These are phyloP conservation scores for Tetropium fuscum DNA, from an alignment of 2,888 invertebrate species.

Conservation along the genomic window DNA sequence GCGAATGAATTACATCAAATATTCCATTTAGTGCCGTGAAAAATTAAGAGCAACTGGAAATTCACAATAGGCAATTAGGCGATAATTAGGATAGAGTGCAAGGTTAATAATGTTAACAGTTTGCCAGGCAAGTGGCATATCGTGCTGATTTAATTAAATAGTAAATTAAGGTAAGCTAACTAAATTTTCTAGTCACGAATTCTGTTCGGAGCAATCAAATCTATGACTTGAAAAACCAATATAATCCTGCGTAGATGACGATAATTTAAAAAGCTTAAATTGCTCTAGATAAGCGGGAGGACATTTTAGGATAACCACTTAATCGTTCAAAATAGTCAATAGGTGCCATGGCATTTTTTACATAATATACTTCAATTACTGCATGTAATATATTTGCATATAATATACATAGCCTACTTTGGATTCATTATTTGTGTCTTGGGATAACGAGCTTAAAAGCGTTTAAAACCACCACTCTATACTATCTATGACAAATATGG, in stretches of 20 bases:
- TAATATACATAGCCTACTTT: too few species aligned
- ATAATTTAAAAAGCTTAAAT: too few species aligned
- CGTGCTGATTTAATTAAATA: slow-evolving; percentile 4
- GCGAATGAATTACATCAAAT: background rate
- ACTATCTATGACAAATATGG: too few species aligned
- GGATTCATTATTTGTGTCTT: too few species aligned
- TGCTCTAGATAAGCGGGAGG: too few species aligned
- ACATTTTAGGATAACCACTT: too few species aligned
- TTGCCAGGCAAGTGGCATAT: background rate
- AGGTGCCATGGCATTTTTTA: too few species aligned
- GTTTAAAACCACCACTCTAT: too few species aligned
- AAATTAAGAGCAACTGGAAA: slow-evolving; percentile 6
- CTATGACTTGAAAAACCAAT: background rate
- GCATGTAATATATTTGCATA: too few species aligned
- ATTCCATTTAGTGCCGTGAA: background rate
- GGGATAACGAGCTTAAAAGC: too few species aligned
- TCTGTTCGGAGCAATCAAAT: background rate
- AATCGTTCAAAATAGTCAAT: too few species aligned
- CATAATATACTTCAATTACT: too few species aligned
- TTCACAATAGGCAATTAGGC: background rate
- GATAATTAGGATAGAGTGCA: slow-evolving; percentile 16
- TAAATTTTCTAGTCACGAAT: slow-evolving; percentile 11
- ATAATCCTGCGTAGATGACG: background rate
- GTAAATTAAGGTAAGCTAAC: slow-evolving; percentile 12
- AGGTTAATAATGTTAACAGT: slow-evolving; percentile 16